A percentile compares a stretch with the other conserved stretches of the same genome.
Evolutionary conservation across 2,113 vertebrate genomes (phyloP).

Genomic region (Saguinus midas): DNA sequence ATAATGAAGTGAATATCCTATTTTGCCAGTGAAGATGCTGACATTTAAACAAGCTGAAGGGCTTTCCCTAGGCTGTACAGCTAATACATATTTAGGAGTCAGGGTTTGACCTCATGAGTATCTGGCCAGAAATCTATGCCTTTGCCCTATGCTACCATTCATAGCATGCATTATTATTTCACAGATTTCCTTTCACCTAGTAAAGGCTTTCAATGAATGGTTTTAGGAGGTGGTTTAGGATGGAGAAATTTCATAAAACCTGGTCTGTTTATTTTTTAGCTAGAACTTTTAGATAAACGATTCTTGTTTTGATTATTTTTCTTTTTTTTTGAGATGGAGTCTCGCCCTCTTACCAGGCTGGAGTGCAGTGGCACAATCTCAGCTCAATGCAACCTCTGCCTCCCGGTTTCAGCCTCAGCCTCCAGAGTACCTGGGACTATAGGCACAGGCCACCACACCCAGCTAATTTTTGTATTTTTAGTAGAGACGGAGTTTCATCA

Average conservation of each 20-base stretch:
- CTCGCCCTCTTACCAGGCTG: too few species aligned
- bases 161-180: background rate
- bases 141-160: background rate
- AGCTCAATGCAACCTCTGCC: too few species aligned
- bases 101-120: background rate
- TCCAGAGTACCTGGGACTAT: too few species aligned
- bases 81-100: background rate
- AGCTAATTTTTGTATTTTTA: too few species aligned
- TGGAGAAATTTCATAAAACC: background rate
- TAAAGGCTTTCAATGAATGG: background rate
- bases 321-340: too few species aligned
- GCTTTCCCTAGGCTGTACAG: background rate
- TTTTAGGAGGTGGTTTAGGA: constrained; percentile 2
- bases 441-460: too few species aligned
- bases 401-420: too few species aligned
- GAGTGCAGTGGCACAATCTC: too few species aligned
- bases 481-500: too few species aligned
- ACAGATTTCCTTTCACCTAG: background rate
- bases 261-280: background rate
- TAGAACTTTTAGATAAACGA: background rate
- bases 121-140: background rate
- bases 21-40: constrained; percentile 20
- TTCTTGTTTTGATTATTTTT: background rate
- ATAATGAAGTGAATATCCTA: background rate
- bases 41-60: background rate